Base-by-base conservation (phyloP, 1,140 invertebrate genomes). In the Odontomachus brunneus region DNA sequence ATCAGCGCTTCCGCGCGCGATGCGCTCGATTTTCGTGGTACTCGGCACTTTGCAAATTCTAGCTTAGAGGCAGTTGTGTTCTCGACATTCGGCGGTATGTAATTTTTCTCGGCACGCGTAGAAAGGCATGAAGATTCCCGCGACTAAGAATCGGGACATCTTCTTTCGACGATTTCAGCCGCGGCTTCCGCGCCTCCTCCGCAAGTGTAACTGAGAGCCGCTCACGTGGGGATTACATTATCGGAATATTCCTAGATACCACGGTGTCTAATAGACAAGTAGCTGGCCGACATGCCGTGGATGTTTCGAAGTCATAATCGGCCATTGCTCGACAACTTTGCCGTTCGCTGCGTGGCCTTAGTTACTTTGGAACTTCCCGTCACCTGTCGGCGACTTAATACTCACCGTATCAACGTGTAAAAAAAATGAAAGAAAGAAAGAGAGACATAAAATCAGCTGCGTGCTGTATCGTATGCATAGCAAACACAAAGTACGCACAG, bases 281-380 rank as follows among this genome's bases (percentile, higher is more conserved):
- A 80, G 33, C 26, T 55, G 49, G 48, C 22, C 49, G 22, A 71
- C 75, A 44, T 80, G 33, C 51, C 65, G 57, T 22, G 38, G 51
- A 69, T 80, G 53, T 48, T 57, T 80, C 24, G 14, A 3, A 57
- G 59, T 71, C 51, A 80, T 80, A 80, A 71, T 80, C 75, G 75
- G 22, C 49, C 44, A 65, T 33, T 33, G 57, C 44, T 63, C 26
- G 19, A 19, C 48, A 66, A 76, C 60, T 76, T 76, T 66, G 62
- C 17, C 60, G 49, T 76, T 53, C 29, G 1, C 19, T 33, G 19
- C 48, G 48, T 51, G 73, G 14, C 38, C 59, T 66, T 48, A 51
- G 38, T 51, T 53, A 49, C 74, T 38, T 53, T 22, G 19, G n/a
- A 66, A 76, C 62, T 65, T 66, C 26, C n/a, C 44, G 48, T 75